Percentiles rank a stretch among this genome's conserved stretches.
These are phyloP conservation scores for Taurulus bubalis DNA, from an alignment of 2,113 vertebrate genomes.

Conservation along the genomic window DNA sequence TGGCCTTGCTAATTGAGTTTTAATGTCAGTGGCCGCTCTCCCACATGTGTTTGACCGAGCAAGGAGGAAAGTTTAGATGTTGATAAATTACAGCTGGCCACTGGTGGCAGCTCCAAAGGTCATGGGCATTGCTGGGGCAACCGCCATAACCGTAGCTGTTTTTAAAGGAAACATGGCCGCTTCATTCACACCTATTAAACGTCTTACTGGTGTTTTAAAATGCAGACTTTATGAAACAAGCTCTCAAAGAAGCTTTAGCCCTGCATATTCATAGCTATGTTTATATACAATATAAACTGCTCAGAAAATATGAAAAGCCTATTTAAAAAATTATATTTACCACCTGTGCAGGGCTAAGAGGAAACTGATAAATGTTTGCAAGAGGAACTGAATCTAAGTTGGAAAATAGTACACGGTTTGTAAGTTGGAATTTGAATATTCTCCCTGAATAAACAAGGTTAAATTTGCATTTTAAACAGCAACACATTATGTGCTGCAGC, in stretches of 20 bases:
- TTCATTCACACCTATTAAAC: background rate
- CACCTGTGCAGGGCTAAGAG: background rate
- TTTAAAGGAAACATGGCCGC: slow-evolving; percentile 39
- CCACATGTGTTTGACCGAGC: slow-evolving; percentile 71
- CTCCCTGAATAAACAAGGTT: slow-evolving; percentile 69
- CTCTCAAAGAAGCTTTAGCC: background rate
- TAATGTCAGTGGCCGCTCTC: slow-evolving; percentile 84
- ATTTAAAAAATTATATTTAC: slow-evolving; percentile 19
- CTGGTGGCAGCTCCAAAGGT: slow-evolving; percentile 80
- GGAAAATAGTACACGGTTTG: slow-evolving; percentile 51
- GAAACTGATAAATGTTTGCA: slow-evolving; percentile 13
- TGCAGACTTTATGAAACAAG: background rate
- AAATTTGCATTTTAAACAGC: slow-evolving; percentile 84
- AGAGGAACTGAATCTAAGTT: slow-evolving; percentile 31
- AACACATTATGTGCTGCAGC: slow-evolving; percentile 71
- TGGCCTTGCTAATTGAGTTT: slow-evolving; percentile 84
- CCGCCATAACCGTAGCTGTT: slow-evolving; percentile 52
- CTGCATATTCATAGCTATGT: background rate
- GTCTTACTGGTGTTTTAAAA: slow-evolving; percentile 18
- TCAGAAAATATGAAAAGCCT: background rate
- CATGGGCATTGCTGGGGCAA: slow-evolving; percentile 62
- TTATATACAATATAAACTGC: background rate
- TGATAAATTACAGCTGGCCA: slow-evolving; percentile 80
- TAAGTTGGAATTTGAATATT: slow-evolving; percentile 65
- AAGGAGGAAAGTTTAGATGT: slow-evolving; percentile 80